Base-by-base conservation (phyloP, 2,797 vertebrate species). In the Zenarchopterus dispar region DNA sequence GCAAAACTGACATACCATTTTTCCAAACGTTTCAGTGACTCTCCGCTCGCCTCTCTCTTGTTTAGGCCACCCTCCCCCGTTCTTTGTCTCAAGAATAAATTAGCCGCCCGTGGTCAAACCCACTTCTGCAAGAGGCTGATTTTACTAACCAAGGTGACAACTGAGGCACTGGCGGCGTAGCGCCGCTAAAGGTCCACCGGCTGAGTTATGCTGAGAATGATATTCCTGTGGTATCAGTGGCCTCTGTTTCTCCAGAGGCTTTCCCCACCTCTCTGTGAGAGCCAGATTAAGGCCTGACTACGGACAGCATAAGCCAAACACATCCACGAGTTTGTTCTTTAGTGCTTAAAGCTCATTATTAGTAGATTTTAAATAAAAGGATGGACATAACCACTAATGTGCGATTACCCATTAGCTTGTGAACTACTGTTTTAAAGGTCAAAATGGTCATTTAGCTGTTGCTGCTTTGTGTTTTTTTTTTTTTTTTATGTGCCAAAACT, bases 121-220 rank as follows among this genome's bases (percentile, higher is more conserved):
- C 67, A 77, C 53, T 51, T 62, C 67, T 51, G 76, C 72, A 78
- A 22, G 72, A 73, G 57, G 58, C 77, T 87, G 84, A 88, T 88
- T 85, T 83, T 36, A 69, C 85, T 61, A 83, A 72, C 84, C 59
- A 81, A 85, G 83, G 86, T 90, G 88, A 85, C 84, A 81, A 72
- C 79, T 72, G 85, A 89, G 84, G 85, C 75, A 63, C 73, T 82
- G 21, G 58, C 77, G 84, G 84, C 80, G 78, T 73, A 70, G 75
- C 77, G 53, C 67, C 49, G 9, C 74, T 65, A 62, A 83, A 75
- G 67, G 22, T 74, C 78, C 62, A 73, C 77, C 79, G 72, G 76
- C 79, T 73, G 65, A 71, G 81, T 69, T 81, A 69, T 80, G 78
- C 46, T 16, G 50, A 47, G 56, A 80, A 85, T 58, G 76, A 84